Conservation (phyloP, 1,140 invertebrate species). For the Drosophila triauraria region DNA sequence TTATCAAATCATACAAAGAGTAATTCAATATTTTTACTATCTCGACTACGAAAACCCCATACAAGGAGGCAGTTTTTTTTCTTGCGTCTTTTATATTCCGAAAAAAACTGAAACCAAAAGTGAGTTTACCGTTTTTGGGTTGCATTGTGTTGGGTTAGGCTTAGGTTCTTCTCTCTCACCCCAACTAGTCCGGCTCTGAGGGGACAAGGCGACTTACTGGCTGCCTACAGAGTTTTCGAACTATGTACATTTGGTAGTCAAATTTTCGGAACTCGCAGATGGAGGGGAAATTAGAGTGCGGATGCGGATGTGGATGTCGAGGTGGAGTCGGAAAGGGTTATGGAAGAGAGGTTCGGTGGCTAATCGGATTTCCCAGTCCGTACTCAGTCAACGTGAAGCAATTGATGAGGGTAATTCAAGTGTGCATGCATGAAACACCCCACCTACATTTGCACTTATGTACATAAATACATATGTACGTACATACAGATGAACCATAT, state of each 20-base stretch:
- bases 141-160: neutral
- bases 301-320: constrained; percentile 1
- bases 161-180: neutral
- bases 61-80: neutral
- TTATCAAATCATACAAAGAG: neutral
- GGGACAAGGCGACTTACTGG: constrained; percentile 6
- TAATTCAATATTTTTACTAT: neutral
- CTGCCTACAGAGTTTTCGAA: constrained; percentile 16
- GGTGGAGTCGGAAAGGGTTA: neutral
- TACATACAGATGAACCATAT: no score
- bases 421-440: constrained; percentile 64
- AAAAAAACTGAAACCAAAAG: neutral
- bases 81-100: neutral
- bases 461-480: constrained; percentile 3
- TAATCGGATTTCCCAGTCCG: constrained; percentile 75
- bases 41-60: neutral
- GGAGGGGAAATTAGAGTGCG: constrained; percentile 22
- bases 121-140: no score
- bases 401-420: constrained; percentile 78
- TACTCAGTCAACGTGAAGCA: constrained; percentile 74
- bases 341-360: constrained; percentile 38
- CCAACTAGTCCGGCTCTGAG: neutral
- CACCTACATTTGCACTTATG: constrained; percentile 16
- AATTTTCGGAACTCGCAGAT: constrained; percentile 49
- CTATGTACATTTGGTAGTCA: constrained; percentile 66